Evolutionary conservation across 2,113 vertebrate species (phyloP).

Genomic region (Albula glossodonta): DNA sequence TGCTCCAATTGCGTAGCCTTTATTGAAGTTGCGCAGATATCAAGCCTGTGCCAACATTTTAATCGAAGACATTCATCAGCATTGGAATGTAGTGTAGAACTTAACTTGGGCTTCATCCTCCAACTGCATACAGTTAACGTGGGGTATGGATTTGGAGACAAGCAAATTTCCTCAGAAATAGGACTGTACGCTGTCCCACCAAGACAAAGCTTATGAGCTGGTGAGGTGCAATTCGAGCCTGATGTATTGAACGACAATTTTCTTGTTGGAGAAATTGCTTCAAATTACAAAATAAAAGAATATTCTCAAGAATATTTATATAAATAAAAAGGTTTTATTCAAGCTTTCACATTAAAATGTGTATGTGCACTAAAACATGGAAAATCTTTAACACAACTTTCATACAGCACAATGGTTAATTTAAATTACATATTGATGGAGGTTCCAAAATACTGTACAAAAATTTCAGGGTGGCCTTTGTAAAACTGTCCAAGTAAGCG

Average conservation of each 20-base stretch:
- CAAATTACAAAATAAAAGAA: neutral
- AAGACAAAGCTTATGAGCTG: neutral
- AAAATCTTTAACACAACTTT: conserved; percentile 1
- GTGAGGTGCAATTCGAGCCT: neutral
- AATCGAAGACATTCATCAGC: too few relatives aligned
- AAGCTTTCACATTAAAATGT: conserved; percentile 41
- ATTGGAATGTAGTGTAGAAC: too few relatives aligned
- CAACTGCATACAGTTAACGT: neutral
- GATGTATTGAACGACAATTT: neutral
- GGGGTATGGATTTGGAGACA: neutral
- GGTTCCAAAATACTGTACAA: conserved; percentile 90
- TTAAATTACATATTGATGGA: conserved; percentile 61
- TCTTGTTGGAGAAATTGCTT: neutral
- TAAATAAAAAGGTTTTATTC: conserved; percentile 43
- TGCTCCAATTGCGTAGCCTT: too few relatives aligned
- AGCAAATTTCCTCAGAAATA: neutral
- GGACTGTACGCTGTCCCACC: neutral
- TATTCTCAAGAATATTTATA: neutral
- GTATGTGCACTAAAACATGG: neutral
- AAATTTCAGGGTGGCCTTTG: conserved; percentile 87
- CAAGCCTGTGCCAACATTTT: too few relatives aligned
- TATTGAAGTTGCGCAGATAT: too few relatives aligned
- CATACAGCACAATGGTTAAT: conserved; percentile 28
- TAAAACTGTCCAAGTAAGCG: conserved; percentile 87
- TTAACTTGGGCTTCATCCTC: neutral